Base-by-base conservation (phyloP, 2,797 vertebrate species). In the Pseudopleuronectes americanus region DNA sequence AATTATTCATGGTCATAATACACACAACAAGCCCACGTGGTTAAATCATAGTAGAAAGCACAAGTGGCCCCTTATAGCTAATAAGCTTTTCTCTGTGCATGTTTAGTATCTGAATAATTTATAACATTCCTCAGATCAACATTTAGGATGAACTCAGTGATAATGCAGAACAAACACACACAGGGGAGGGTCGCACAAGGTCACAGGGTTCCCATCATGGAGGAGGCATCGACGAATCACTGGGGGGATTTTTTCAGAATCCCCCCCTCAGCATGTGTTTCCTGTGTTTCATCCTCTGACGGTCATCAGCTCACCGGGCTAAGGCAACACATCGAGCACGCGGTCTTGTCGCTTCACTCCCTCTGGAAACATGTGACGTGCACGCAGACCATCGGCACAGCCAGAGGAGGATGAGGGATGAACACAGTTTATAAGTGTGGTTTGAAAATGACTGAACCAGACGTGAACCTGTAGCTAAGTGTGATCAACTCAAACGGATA, bases 201-300 rank as follows among this genome's bases (percentile, higher is more conserved):
- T 71, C 76, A 48, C 12, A 16, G 17, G 61, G 68, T 71, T 82
- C 71, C 71, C 68, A 81, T 59, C 26, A 56, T 63, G 53, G 72
- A 61, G 24, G 57, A 47, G 26, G 22, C 41, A 24, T 76, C 57
- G 19, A n/a, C 49, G 55, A 80, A 49, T 65, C 63, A 63, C 61
- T 49, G 48, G 74, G 68, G 64, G 64, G 41, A 45, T 45, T 36
- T 79, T 63, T 63, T 21, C 0, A 26, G 7, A 24, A 52, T 3
- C 48, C 63, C 54, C 12, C 28, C 21, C 14, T 61, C 51, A 73
- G 71, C 52, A n/a, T 10, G 8, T n/a, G 2, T n/a, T 26, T 41
- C 8, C 43, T 54, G 36, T 21, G 38, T 58, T 49, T 62, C 6
- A 52, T 62, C 5, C n/a, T 8, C 53, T 16, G 41, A 22, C 12